These are phyloP conservation scores for Parambassis ranga DNA, from an alignment of 2,797 vertebrate species.

Conservation along the genomic window DNA sequence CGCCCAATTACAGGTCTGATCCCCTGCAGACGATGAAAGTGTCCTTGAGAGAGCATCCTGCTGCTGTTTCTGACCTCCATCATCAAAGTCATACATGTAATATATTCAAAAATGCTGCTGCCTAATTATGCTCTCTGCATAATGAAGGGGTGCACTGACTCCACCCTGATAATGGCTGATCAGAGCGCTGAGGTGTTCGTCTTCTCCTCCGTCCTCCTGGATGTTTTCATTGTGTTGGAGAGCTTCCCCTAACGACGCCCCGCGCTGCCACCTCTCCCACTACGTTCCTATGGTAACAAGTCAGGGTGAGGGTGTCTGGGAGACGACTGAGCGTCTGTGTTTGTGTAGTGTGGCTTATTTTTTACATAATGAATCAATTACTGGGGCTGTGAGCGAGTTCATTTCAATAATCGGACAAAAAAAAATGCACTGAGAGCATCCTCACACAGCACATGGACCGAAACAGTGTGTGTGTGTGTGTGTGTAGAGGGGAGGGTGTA, in stretches of 20 bases:
- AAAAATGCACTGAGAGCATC: neutral
- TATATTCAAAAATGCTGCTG: constrained; percentile 44
- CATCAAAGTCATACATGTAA: constrained; percentile 36
- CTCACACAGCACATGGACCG: constrained; percentile 8
- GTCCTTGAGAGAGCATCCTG: constrained; percentile 25
- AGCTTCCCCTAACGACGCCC: constrained; percentile 42
- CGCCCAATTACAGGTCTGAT: constrained; percentile 18
- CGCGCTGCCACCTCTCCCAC: constrained; percentile 43
- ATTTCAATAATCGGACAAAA: constrained; percentile 51
- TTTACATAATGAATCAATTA: constrained; percentile 73
- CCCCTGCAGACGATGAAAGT: constrained; percentile 7
- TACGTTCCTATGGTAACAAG: constrained; percentile 72
- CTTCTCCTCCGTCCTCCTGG: constrained; percentile 38
- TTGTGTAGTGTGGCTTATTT: constrained; percentile 46
- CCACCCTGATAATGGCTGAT: constrained; percentile 17
- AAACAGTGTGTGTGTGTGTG: constrained; percentile 13
- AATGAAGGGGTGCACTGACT: constrained; percentile 18
- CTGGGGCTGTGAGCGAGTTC: constrained; percentile 24
- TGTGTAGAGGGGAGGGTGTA: neutral
- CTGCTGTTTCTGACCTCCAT: constrained; percentile 35
- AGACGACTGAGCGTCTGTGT: constrained; percentile 45
- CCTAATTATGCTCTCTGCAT: constrained; percentile 46
- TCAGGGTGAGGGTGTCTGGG: constrained; percentile 23
- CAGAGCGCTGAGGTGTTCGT: constrained; percentile 16
- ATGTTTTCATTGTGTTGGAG: constrained; percentile 57